Conservation (phyloP, 2,113 vertebrate species). For the Papio anubis region DNA sequence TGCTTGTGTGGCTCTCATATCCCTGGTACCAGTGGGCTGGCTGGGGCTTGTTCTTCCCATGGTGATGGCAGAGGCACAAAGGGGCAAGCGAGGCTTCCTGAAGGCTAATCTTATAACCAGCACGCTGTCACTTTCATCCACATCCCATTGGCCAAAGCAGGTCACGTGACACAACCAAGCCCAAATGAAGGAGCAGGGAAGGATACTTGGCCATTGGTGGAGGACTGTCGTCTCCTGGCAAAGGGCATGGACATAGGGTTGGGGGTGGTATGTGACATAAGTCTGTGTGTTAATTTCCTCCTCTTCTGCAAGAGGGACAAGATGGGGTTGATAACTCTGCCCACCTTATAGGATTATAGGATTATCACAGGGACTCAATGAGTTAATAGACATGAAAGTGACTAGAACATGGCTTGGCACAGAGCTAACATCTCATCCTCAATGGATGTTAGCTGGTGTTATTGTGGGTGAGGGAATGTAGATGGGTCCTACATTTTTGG, state of each 20-base stretch:
- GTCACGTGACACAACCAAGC: rapidly evolving
- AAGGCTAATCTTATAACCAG: not conserved
- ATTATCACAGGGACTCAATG: not conserved
- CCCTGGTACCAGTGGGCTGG: not conserved
- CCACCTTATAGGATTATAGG: no score
- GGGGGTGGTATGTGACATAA: not conserved
- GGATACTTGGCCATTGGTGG: not conserved
- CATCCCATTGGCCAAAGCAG: not conserved
- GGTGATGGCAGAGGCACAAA: not conserved
- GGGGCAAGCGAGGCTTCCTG: not conserved
- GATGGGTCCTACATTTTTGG: not conserved
- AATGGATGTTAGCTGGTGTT: rapidly evolving
- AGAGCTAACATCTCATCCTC: not conserved
- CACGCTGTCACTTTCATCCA: not conserved
- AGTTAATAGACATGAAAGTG: not conserved
- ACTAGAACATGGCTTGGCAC: not conserved
- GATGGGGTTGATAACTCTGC: rapidly evolving
- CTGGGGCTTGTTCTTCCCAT: rapidly evolving
- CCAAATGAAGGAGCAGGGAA: not conserved
- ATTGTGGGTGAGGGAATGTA: not conserved
- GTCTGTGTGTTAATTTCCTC: not conserved
- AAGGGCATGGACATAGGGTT: rapidly evolving
- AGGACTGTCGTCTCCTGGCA: not conserved
- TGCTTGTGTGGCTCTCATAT: not conserved
- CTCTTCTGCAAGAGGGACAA: no score